phyloP scores from a whole-genome alignment of 1,140 invertebrate genomes.

The Pararge aegeria region DNA sequence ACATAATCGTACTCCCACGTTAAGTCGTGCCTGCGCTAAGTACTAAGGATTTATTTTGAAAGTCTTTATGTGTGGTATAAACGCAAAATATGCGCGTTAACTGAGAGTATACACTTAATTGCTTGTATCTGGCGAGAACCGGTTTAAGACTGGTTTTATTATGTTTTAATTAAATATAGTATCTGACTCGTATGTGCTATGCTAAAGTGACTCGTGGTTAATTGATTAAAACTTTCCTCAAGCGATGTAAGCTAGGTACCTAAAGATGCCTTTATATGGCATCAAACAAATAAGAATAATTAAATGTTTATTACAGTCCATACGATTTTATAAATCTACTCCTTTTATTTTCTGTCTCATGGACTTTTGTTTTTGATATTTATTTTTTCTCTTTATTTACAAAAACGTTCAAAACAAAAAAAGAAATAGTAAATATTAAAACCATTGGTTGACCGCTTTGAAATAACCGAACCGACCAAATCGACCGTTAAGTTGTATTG shows the following conservation, averaged over 20 bases:
- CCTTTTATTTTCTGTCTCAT: too few species aligned
- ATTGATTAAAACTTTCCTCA: neutral
- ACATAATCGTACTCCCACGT: constrained; percentile 46
- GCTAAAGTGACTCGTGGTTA: neutral
- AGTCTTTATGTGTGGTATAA: constrained; percentile 32
- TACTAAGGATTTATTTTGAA: constrained; percentile 59
- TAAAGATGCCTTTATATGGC: neutral
- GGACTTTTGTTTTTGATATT: too few species aligned
- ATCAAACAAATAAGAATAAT: too few species aligned
- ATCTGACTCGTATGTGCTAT: neutral
- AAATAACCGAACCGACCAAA: too few species aligned
- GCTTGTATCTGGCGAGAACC: neutral
- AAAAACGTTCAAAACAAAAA: too few species aligned
- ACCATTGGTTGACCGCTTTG: too few species aligned
- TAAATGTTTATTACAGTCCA: too few species aligned
- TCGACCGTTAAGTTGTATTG: too few species aligned
- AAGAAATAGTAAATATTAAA: too few species aligned
- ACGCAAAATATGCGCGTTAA: constrained; percentile 2
- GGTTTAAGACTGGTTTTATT: neutral
- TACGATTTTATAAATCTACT: too few species aligned
- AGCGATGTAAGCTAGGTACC: neutral
- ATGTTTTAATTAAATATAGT: neutral
- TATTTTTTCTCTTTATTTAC: too few species aligned
- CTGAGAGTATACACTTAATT: neutral
- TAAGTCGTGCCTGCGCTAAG: constrained; percentile 38